Percentiles rank a stretch among this genome's conserved stretches.
Conservation (phyloP, 2,113 vertebrate genomes). For the Egretta garzetta region DNA sequence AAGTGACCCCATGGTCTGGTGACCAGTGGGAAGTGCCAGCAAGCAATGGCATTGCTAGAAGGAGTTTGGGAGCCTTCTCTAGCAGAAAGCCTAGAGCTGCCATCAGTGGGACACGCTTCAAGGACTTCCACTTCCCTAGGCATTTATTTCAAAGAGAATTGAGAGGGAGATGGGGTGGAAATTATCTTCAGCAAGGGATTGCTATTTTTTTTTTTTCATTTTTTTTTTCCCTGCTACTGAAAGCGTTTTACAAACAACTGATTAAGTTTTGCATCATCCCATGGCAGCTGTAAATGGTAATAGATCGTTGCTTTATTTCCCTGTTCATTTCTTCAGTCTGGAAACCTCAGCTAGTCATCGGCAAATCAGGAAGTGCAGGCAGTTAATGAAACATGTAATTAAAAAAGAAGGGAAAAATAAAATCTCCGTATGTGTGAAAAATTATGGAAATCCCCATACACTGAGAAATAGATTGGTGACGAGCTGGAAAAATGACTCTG, state of each 20-base stretch:
- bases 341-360: neutral
- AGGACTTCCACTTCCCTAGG: neutral
- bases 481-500: neutral
- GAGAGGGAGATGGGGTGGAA: neutral
- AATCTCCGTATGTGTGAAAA: neutral
- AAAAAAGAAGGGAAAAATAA: neutral
- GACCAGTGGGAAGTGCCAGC: neutral
- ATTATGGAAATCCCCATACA: neutral
- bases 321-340: neutral
- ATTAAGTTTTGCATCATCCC: neutral
- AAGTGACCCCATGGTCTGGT: neutral
- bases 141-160: neutral
- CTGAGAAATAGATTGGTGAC: neutral
- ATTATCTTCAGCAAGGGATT: neutral
- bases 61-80: neutral
- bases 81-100: neutral
- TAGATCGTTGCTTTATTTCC: neutral
- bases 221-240: neutral
- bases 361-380: neutral
- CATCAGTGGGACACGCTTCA: neutral
- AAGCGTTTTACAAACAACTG: neutral
- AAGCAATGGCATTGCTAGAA: neutral
- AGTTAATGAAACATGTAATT: conserved; percentile 6
- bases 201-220: neutral
- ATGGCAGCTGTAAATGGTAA: neutral